A percentile compares a stretch with the other conserved stretches of the same genome.
phyloP scores from a whole-genome alignment of 2,888 invertebrate species.

The Drosophila seclusa region DNA sequence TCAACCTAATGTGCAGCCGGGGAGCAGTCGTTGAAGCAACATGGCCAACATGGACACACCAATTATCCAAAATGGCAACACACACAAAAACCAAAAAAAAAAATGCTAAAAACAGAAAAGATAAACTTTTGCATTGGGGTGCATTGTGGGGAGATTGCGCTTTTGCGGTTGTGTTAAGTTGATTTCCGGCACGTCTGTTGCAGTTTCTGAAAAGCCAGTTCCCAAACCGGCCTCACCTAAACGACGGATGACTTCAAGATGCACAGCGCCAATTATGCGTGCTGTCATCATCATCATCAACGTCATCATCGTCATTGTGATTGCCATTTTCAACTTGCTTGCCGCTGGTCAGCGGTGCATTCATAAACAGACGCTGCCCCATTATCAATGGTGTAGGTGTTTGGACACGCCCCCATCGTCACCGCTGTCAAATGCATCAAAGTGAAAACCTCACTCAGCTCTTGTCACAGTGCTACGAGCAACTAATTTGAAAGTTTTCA shows the following conservation, averaged over 20 bases:
- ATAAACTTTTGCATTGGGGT: slow-evolving; percentile 7
- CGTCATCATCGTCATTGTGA: slow-evolving; percentile 17
- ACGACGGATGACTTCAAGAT: slow-evolving; percentile 55
- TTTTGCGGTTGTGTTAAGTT: slow-evolving; percentile 80
- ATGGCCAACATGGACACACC: slow-evolving; percentile 64
- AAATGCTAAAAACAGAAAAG: slow-evolving; percentile 8
- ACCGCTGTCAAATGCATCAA: slow-evolving; percentile 63
- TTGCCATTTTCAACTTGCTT: slow-evolving; percentile 1
- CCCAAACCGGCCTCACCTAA: slow-evolving; percentile 3
- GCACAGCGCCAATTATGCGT: slow-evolving; percentile 72
- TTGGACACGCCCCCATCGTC: slow-evolving; percentile 58
- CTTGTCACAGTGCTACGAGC: slow-evolving; percentile 29
- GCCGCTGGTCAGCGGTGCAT: slow-evolving; percentile 48
- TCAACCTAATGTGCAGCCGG: slow-evolving; percentile 77
- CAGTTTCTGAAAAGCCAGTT: slow-evolving; percentile 2
- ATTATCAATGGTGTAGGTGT: slow-evolving; percentile 53
- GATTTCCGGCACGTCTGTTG: slow-evolving; percentile 76
- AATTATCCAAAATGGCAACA: slow-evolving; percentile 73
- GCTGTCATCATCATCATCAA: slow-evolving; percentile 29
- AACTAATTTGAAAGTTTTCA: neutral
- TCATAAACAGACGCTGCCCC: slow-evolving; percentile 69
- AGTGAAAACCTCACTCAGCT: slow-evolving; percentile 1
- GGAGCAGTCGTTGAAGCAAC: slow-evolving; percentile 46
- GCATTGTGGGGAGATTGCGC: slow-evolving; percentile 70
- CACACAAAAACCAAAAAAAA: slow-evolving; percentile 14